phyloP scores from a whole-genome alignment of 2,113 vertebrate genomes.

The Scalopus aquaticus region DNA sequence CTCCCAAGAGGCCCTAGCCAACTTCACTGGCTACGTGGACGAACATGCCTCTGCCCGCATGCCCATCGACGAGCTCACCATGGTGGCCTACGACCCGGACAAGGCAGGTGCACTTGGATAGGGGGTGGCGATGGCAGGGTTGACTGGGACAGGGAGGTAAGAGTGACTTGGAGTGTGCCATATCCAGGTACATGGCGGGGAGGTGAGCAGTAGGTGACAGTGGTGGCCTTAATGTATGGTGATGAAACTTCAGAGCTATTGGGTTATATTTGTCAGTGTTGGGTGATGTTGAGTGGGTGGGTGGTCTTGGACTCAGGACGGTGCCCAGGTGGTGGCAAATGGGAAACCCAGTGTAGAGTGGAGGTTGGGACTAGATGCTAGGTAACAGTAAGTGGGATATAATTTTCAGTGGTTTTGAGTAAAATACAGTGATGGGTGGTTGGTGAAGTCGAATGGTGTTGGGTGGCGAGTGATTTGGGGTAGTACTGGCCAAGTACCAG shows the following conservation, averaged over 20 bases:
- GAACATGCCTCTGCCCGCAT: constrained; percentile 88
- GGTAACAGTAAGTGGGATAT: background rate
- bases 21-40: constrained; percentile 85
- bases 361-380: background rate
- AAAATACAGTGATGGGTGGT: background rate
- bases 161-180: fast-evolving
- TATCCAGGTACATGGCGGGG: fast-evolving
- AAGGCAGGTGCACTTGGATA: constrained; percentile 80
- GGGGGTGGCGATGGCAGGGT: background rate
- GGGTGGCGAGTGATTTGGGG: background rate
- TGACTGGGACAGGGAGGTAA: fast-evolving
- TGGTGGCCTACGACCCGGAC: constrained; percentile 89
- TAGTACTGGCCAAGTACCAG: background rate
- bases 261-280: background rate
- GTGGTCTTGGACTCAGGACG: background rate
- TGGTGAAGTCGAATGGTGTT: background rate
- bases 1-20: background rate
- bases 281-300: background rate
- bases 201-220: background rate
- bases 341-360: background rate
- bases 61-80: constrained; percentile 84
- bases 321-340: too few species aligned
- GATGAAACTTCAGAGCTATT: background rate
- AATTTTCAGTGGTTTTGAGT: background rate
- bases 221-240: fast-evolving